Evolutionary conservation across 1,140 invertebrate species (phyloP), one percentile per base, ranked within the genome.

Genomic region (Drosophila nikananu): DNA sequence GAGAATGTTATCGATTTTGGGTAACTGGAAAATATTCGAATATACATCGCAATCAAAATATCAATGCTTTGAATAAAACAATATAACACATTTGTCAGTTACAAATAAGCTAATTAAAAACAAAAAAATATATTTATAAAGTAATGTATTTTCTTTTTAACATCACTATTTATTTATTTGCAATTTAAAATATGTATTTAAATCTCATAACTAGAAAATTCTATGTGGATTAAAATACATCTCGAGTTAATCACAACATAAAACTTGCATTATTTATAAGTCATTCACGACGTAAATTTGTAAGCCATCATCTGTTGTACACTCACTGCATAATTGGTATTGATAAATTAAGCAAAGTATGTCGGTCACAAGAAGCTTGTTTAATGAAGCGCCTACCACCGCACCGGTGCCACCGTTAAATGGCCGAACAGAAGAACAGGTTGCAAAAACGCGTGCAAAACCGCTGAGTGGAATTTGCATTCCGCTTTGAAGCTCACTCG

Each of bases 341-440:
- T 86, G 83, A 86, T 86, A 86, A 82, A 86, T 78, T 78, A 78
- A 86, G 63, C 78, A 86, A 84, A 86, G 67, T 84, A 68, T 84
- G 81, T 86, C 83, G 83, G 80, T 66, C 79, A 54, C 30, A 61
- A 77, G 73, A 73, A 73, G 59, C 73, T 81, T 86, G 73, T 81
- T 86, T 74, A 86, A 70, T 82, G 74, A 86, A 86, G 63, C 83
- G 79, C 52, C 59, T 27, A 12, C 73, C 27, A 57, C 55, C 12
- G 42, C 10, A 13, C 10, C 42, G 49, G 49, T 52, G 39, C 39
- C 74, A 57, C 51, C 35, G 65, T 66, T 58, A 79, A 66, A 48
- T 57, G 39, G 39, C 51, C 27, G 32, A 60, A 32, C 17, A 37
- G 44, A 48, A 72, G 61, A 51, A 75, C 39, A 77, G 46, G 19